Conservation (phyloP, 2,888 invertebrate genomes). For the Phyto melanocephala region DNA sequence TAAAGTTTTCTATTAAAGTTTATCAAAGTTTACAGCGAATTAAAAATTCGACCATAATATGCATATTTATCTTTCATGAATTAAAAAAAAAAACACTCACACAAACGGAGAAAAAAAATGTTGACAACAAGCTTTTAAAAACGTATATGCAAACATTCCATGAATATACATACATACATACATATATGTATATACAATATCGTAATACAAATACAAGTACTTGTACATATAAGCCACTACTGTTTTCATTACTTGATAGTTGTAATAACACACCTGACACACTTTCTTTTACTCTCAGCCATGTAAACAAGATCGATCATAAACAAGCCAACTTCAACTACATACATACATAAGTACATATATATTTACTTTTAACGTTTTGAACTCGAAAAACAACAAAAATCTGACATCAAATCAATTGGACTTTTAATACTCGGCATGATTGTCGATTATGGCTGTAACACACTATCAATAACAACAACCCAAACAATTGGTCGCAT, state of each 20-base stretch:
- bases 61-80: no score
- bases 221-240: no score
- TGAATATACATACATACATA: not conserved
- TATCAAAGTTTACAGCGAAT: no score
- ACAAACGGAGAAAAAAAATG: not conserved
- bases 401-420: not conserved
- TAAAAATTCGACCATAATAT: no score
- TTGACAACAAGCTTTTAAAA: conserved; percentile 46
- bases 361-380: no score
- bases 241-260: not conserved
- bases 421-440: not conserved
- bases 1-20: no score
- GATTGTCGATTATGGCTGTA: not conserved
- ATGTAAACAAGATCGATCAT: conserved; percentile 60
- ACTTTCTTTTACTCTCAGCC: conserved; percentile 57
- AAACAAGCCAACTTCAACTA: conserved; percentile 42
- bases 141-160: not conserved
- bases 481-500: conserved; percentile 6
- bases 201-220: no score
- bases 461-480: not conserved
- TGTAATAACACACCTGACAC: conserved; percentile 58
- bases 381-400: not conserved
- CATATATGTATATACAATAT: not conserved
- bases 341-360: not conserved
- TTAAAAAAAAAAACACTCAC: no score